Conservation (phyloP, 2,113 vertebrate species). For the Oncorhynchus tshawytscha region DNA sequence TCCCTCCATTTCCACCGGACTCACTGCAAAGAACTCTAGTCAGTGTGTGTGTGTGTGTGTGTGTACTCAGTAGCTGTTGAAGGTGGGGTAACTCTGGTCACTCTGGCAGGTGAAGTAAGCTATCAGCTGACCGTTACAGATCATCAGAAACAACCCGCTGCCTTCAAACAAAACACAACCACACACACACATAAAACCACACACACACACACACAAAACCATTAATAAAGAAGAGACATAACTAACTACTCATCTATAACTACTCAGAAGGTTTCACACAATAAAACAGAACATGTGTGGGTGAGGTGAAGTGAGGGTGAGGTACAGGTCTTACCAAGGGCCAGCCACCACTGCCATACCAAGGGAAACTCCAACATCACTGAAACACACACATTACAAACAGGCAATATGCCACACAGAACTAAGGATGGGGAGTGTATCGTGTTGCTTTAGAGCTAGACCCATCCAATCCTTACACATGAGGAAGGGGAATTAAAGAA, state of each 20-base stretch:
- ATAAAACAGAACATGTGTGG: background rate
- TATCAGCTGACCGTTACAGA: constrained; percentile 74
- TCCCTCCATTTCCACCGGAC: constrained; percentile 15
- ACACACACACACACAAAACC: background rate
- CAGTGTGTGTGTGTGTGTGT: constrained; percentile 2
- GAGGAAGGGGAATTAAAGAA: no score
- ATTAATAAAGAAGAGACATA: background rate
- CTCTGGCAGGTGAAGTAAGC: constrained; percentile 71
- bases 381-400: constrained; percentile 54
- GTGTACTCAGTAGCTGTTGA: constrained; percentile 55
- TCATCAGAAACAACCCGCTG: constrained; percentile 75
- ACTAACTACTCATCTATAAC: background rate
- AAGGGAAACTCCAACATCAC: constrained; percentile 83
- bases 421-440: background rate
- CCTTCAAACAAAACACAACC: constrained; percentile 46
- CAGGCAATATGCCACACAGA: background rate
- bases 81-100: constrained; percentile 58
- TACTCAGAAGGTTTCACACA: background rate
- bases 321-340: constrained; percentile 74
- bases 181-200: background rate
- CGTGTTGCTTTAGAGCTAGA: no score
- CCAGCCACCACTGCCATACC: constrained; percentile 84
- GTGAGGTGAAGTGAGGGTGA: background rate
- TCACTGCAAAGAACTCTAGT: constrained; percentile 5
- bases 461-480: no score